Evolutionary conservation across 2,888 invertebrate genomes (phyloP), one percentile per base, ranked within the genome.

Genomic region (Cataglyphis rosenhaueri): DNA sequence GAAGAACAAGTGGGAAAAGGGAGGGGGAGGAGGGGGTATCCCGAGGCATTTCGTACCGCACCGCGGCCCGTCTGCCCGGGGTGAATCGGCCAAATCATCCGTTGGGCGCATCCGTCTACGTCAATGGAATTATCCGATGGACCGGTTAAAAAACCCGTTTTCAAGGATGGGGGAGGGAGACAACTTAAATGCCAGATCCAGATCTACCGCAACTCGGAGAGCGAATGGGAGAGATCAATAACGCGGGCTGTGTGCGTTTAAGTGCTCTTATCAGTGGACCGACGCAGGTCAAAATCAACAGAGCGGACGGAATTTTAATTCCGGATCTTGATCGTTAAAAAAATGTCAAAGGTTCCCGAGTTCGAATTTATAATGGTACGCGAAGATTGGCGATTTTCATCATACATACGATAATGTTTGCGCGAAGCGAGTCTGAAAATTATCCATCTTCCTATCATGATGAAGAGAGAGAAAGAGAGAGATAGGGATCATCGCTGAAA

Each of bases 111-210:
- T 78, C 78, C 35, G 76, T 76, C 35, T 38, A 78, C 78, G 70
- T 79, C 78, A 79, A 79, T 79, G 71, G 59, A 79, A 79, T 79
- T 79, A 79, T 79, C 71, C 78, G 70, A n/a, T 35, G 44, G 32
- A 59, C 78, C 59, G 59, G 78, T 79, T 79, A 61, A 79, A 79
- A 79, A 70, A 79, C 78, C 71, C 71, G 71, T 79, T 79, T 79
- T 70, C 70, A 55, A 71, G 18, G 68, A 59, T 21, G 29, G 15
- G 15, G 21, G 59, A 18, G 15, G 9, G 12, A 25, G 25, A 59
- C 21, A 21, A 79, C 78, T 70, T 79, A 79, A 79, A 79, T 79
- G 59, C 44, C 78, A 48, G 44, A 79, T 79, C 78, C 78, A 79
- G 71, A 79, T 70, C 78, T 70, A 70, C 44, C 78, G 76, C 71